Evolutionary conservation across 2,113 vertebrate species (phyloP).

Genomic region (Microcebus griseorufus): DNA sequence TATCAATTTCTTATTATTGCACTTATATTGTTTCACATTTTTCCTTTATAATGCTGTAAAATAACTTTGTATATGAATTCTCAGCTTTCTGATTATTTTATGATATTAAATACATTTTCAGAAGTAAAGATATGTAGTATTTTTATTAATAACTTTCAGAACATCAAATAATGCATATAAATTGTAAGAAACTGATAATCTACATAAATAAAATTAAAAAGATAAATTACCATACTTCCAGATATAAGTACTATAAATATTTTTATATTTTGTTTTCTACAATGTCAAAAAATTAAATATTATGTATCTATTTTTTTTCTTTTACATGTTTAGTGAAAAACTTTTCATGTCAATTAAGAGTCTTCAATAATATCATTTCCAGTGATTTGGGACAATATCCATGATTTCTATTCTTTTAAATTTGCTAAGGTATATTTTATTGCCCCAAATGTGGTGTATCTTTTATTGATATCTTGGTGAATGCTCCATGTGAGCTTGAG

Average conservation of each 20-base stretch:
- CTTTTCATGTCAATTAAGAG: neutral
- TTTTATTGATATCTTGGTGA: neutral
- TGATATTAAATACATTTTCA: neutral
- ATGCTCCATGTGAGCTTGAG: neutral
- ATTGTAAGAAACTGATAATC: neutral
- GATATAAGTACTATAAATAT: neutral
- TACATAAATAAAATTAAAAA: neutral
- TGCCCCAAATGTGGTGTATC: neutral
- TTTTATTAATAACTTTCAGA: neutral
- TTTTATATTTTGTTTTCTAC: neutral
- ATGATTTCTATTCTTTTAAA: neutral
- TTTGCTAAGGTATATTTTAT: neutral
- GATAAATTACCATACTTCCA: neutral
- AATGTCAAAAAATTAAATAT: neutral
- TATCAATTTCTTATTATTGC: neutral
- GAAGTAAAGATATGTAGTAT: neutral
- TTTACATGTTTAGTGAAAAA: neutral
- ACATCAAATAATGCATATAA: neutral
- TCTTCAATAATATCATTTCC: neutral
- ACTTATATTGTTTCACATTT: neutral
- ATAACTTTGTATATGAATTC: neutral
- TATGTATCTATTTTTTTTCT: neutral
- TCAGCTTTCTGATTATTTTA: neutral
- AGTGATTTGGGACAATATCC: neutral
- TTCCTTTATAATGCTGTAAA: neutral